phyloP scores from a whole-genome alignment of 1,140 invertebrate species.

The Caenorhabditis brenneri region DNA sequence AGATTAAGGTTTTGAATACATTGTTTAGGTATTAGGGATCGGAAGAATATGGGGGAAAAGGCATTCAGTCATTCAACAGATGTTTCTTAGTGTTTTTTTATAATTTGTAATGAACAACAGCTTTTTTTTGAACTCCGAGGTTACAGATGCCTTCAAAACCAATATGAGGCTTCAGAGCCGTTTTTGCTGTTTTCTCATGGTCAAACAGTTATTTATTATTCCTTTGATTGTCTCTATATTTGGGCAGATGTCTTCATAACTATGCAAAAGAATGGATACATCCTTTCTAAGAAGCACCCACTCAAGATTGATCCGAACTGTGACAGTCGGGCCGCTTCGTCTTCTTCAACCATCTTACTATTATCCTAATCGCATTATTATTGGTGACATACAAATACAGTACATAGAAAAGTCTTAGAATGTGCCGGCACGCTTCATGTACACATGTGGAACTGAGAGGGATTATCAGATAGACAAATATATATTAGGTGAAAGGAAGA shows the following conservation, averaged over 20 bases:
- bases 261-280: not conserved
- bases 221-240: too few relatives aligned
- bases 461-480: constrained; percentile 20
- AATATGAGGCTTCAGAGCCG: too few relatives aligned
- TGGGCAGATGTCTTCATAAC: not conserved
- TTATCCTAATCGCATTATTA: constrained; percentile 42
- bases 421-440: constrained; percentile 40
- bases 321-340: not conserved
- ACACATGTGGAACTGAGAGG: constrained; percentile 15
- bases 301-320: constrained; percentile 19
- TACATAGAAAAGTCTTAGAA: constrained; percentile 35
- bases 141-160: too few relatives aligned
- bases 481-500: not conserved
- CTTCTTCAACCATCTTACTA: constrained; percentile 18
- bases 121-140: not conserved
- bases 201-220: too few relatives aligned
- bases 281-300: not conserved
- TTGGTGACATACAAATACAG: constrained; percentile 7
- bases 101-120: too few relatives aligned
- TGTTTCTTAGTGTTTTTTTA: too few relatives aligned
- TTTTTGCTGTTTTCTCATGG: too few relatives aligned
- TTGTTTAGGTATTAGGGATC: not conserved
- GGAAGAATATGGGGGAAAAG: not conserved
- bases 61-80: too few relatives aligned
- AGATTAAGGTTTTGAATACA: not conserved